Evolutionary conservation across 2,113 vertebrate genomes (phyloP).

Genomic region (Stigmatopora argus): DNA sequence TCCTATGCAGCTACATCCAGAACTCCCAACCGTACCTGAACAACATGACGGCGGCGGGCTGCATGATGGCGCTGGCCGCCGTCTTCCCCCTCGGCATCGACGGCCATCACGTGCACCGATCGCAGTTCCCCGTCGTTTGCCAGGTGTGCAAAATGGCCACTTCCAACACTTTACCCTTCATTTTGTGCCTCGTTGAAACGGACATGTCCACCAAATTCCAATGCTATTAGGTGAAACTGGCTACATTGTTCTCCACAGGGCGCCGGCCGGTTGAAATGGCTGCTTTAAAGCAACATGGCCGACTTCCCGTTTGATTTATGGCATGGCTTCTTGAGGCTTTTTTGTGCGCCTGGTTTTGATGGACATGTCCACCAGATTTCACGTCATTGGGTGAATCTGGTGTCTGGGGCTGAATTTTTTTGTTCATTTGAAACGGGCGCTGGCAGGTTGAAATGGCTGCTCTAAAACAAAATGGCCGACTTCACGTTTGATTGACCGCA

Average conservation of each 20-base stretch:
- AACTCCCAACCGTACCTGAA: slow-evolving; percentile 95
- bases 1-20: slow-evolving; percentile 83
- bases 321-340: neutral
- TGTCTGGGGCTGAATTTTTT: neutral
- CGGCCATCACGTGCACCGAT: slow-evolving; percentile 78
- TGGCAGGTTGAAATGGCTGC: neutral
- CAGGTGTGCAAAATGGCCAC: slow-evolving; percentile 71
- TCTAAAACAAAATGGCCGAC: neutral
- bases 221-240: no score
- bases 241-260: no score
- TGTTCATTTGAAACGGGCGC: neutral
- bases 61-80: slow-evolving; percentile 85
- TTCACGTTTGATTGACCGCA: neutral
- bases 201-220: neutral
- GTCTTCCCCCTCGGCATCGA: slow-evolving; percentile 90
- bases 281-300: neutral
- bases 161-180: neutral
- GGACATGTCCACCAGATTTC: neutral
- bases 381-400: neutral
- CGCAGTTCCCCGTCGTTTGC: slow-evolving; percentile 87
- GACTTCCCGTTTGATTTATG: neutral
- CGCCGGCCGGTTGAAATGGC: no score
- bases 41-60: slow-evolving; percentile 92
- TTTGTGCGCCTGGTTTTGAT: neutral
- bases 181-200: neutral